Evolutionary conservation across 2,113 vertebrate genomes (phyloP), one percentile per base, ranked within the genome.

Genomic region (Tenebrosternarchus preto): DNA sequence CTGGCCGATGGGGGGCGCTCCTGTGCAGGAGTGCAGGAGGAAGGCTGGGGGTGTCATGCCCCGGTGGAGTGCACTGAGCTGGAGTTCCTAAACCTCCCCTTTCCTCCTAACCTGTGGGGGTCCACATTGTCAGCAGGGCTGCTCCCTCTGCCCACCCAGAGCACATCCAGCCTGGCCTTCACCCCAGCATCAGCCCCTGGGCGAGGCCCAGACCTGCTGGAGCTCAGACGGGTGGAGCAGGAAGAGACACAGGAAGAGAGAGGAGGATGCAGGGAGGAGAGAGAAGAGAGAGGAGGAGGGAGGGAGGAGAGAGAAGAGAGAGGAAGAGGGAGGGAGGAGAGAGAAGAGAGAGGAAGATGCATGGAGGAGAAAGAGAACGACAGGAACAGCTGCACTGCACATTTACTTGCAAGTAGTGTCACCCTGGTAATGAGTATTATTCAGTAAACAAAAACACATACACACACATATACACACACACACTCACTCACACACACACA

Each of bases 11-110:
- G 84, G 0, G 67, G 69, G 16, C 11, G 87, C 73, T 93, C 92
- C 73, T 95, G 93, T 0, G 92, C 93, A 36, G 92, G 90, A 0
- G 92, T 92, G 68, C 87, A 85, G 75, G 89, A 88, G 36, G 86
- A 85, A n/a, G 83, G 85, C 63, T 69, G 72, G 56, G 92, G 90
- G 89, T 88, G 88, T 0, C 93, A 94, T 0, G 83, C 83, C 24
- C 95, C 93, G 0, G 93, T 95, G 9, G 92, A 95, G 77, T 96
- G 94, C 87, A 94, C 94, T 0, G 95, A 96, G 83, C 83, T 95
- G 70, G 94, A 95, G 70, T 89, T 95, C 56, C 46, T 92, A 85
- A 24, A 80, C n/a, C 27, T 73, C 56, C 67, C 50, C 72, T 50
- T 29, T 9, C 6, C 36, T 55, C 84, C 93, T n/a, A n/a, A n/a